These are phyloP conservation scores for Drosophila pseudoobscura DNA, from an alignment of 1,140 invertebrate genomes.

Conservation along the genomic window DNA sequence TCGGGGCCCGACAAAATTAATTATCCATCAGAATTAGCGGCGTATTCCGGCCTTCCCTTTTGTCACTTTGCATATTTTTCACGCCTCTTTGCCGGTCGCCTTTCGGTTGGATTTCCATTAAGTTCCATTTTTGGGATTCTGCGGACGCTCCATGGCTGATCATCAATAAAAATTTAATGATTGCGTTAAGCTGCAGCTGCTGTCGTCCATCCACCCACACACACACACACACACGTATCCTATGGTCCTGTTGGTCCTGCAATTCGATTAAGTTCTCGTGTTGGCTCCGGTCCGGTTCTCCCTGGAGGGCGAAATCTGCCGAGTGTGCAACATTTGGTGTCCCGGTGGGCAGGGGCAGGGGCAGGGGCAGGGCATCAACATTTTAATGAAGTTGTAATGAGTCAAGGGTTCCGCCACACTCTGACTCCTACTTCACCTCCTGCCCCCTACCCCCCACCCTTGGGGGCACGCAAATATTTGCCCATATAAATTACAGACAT, in stretches of 20 bases:
- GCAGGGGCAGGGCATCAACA: constrained; percentile 17
- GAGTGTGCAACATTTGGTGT: constrained; percentile 56
- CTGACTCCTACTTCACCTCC: not conserved
- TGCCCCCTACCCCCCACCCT: not conserved
- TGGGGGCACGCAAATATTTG: constrained; percentile 68
- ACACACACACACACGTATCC: not conserved
- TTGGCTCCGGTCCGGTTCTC: not conserved
- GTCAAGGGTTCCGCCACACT: constrained; percentile 45
- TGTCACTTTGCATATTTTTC: constrained; percentile 75
- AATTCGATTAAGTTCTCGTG: constrained; percentile 54
- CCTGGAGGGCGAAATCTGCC: constrained; percentile 35
- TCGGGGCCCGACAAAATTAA: constrained; percentile 64
- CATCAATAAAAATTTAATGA: constrained; percentile 76
- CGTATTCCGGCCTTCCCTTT: constrained; percentile 29
- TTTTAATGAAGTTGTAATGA: constrained; percentile 76
- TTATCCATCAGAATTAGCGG: constrained; percentile 72
- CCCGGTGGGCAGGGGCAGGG: not conserved
- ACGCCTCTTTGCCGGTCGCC: constrained; percentile 37
- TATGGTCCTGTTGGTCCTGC: constrained; percentile 22
- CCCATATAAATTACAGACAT: constrained; percentile 71
- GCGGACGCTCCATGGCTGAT: constrained; percentile 2
- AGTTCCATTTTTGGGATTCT: constrained; percentile 33
- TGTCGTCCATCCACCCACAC: constrained; percentile 1
- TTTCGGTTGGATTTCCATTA: constrained; percentile 59
- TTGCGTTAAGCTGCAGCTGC: constrained; percentile 46